Base-by-base conservation (phyloP, 2,888 invertebrate species). In the Helobdella robusta region DNA sequence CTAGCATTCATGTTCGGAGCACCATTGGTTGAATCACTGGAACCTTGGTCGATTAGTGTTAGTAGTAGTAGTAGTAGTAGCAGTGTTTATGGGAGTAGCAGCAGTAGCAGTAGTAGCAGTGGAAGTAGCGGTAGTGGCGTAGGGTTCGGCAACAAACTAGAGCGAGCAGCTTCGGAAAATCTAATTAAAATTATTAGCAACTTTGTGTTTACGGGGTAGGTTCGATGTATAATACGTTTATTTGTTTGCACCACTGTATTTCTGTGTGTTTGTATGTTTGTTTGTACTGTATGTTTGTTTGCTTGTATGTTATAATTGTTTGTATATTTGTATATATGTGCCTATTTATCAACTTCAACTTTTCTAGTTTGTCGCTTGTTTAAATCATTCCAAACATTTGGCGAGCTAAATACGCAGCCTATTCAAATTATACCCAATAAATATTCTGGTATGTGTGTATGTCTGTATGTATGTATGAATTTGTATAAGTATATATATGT, bases 141-240 rank as follows among this genome's bases (percentile, higher is more conserved):
- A n/a, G n/a, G n/a, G n/a, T n/a, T n/a, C n/a, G n/a, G n/a, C 28
- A 75, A 70, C 15, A 71, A 69, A 28, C 70, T 72, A 11, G 77
- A 78, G 64, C 71, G 72, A 52, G 73, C 74, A 70, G 69, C 77
- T 34, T 74, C 75, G 64, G 75, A 76, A 65, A 73, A 74, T 8
- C 73, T 78, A 40, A 76, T 78, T 75, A 73, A 73, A n/a, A 74
- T 75, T 68, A 76, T 76, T 75, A 75, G 75, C 35, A 78, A 78
- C 67, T 78, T 78, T 71, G 75, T 75, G 32, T 76, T 76, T 69
- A 74, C 75, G 25, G 77, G 77, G 77, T 77, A 72, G 68, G 66
- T 63, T 48, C 5, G 25, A 20, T 30, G 11, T 52, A 11, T 15
- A 11, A 11, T 18, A 15, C 23, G 74, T 75, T 0, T 75, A 75